Base-by-base conservation (phyloP, 2,888 invertebrate genomes). In the Ectropis crepuscularia region DNA sequence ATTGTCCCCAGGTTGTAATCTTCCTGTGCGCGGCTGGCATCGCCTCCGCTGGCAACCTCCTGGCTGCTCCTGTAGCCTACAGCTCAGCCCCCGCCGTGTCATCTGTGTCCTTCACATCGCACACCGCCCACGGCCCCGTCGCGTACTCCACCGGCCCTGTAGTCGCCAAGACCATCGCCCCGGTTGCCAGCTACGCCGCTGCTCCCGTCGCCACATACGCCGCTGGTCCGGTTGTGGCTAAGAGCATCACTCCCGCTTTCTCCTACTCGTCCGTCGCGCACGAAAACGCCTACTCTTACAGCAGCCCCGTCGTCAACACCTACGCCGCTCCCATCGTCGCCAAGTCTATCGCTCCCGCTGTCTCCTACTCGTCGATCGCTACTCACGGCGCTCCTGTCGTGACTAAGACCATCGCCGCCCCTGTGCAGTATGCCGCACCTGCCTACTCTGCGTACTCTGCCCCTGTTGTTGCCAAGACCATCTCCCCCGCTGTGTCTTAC, bases 1-100 rank as follows among this genome's bases (percentile, higher is more conserved):
- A 10, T 50, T 66, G 9, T 67, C 69, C 47, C 48, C 75, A 91
- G 94, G 87, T 94, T 71, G 79, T 95, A 72, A 83, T 94, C 60
- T 84, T 95, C 78, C 87, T 93, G 79, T 93, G 94, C 81, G 88
- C 93, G 75, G 92, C 94, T 85, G 94, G 95, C 75, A 89, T 93
- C 70, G 94, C 94, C 77, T 93, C 93, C 79, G 95, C 95, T 61
- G 95, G 95, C 69, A 81, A 93, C 74, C 80, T 95, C 12, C 81
- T 88, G 28, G 88, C 90, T 64, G 87, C 86, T 42, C 71, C 70
- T 10, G 69, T 72, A 9, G 72, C 92, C 90, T 74, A 87, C 72
- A 79, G 84, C 87, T 72, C 83, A 67, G 73, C 82, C 69, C 89
- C 70, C 69, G 76, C 82, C 71, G 79, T 71, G 61, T 87, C 92